phyloP scores from a whole-genome alignment of 53 echinoderm and acorn worm species.

The Zoroaster sp. region DNA sequence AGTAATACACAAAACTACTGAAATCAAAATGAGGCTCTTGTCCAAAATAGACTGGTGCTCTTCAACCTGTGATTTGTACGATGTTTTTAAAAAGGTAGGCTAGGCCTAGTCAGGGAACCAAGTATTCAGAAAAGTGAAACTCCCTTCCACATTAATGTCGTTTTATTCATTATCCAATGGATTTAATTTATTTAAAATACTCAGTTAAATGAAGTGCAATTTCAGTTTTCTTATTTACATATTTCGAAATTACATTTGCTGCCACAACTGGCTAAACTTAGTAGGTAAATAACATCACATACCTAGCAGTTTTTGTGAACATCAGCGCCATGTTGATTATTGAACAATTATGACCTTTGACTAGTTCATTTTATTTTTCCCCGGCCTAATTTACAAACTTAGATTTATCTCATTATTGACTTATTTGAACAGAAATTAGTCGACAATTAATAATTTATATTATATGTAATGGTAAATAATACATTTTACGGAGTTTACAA shows the following conservation, averaged over 20 bases:
- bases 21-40: no score
- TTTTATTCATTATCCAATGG: neutral
- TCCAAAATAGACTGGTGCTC: no score
- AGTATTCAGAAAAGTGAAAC: neutral
- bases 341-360: neutral
- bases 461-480: neutral
- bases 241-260: neutral
- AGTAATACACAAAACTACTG: no score
- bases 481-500: neutral
- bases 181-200: no score
- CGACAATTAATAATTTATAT: no score
- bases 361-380: neutral
- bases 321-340: conserved; percentile 60
- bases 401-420: neutral
- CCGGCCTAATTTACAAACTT: neutral
- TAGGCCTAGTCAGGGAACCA: neutral
- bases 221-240: neutral
- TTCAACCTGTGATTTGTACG: no score
- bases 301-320: conserved; percentile 58
- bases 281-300: neutral
- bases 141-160: neutral
- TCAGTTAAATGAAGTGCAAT: neutral
- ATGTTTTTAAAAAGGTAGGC: no score
- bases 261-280: neutral
- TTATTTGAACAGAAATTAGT: neutral